Base-by-base conservation (phyloP, 2,888 invertebrate genomes). In the Phyto melanocephala region DNA sequence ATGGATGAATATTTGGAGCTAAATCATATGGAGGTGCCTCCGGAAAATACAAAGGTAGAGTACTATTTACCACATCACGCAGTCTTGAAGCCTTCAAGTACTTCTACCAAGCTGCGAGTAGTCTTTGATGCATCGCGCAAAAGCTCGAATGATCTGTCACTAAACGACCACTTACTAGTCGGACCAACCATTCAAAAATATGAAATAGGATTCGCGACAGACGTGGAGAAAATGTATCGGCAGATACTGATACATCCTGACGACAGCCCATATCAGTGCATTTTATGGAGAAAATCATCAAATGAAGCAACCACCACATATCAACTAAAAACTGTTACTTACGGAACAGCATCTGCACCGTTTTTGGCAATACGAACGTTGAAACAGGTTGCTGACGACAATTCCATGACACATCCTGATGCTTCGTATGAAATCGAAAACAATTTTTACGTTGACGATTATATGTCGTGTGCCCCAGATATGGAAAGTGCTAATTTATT, bases 401-500 rank as follows among this genome's bases (percentile, higher is more conserved):
- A 67, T 6, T 35, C 40, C 8, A 42, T 13, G 20, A 58, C 4
- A n/a, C 33, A 33, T 33, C 47, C 76, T 22, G 58, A 58, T 11
- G 58, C 22, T 8, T 40, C 56, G 6, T 20, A 50, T 20, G 68
- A 40, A 58, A 77, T 77, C 15, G 11, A 45, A 10, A 24, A 77
- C 13, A 50, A 52, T 15, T 68, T 77, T 68, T 77, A 77, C 17
- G 71, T 78, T 17, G 65, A 78, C 17, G 71, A 78, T 33, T 60
- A 65, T 45, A 79, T 79, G 71, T 54, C 33, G 3, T 45, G 79
- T 65, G 47, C 50, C 7, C 54, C 63, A 22, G 58, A 72, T 8
- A 7, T 63, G 0, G 47, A 50, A 5, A 13, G 17, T 10, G 68
- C 78, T 8, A 45, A 13, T 11, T 10, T 28, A 20, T 13, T 54